These are phyloP conservation scores for Pteropus rufus DNA, from an alignment of 2,797 vertebrate species.

Conservation along the genomic window DNA sequence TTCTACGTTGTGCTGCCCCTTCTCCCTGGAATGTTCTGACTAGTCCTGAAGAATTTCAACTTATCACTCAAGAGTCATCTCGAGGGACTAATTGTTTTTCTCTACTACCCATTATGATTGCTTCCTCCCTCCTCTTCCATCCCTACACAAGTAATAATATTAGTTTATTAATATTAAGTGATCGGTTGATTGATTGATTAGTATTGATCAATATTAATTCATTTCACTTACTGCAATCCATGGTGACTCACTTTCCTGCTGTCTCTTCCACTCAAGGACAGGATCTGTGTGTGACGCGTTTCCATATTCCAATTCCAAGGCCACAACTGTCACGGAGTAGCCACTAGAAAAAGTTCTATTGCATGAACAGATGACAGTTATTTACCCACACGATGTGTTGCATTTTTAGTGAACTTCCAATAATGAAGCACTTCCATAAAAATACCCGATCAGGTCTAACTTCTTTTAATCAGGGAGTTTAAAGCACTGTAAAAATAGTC, in stretches of 20 bases:
- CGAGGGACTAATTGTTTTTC: not conserved
- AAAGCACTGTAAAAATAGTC: not conserved
- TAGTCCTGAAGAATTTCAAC: not conserved
- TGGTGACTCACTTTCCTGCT: not conserved
- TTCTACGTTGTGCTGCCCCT: accelerated
- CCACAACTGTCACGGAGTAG: accelerated
- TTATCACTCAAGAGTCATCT: not conserved
- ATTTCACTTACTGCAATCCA: not conserved
- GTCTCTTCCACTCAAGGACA: not conserved
- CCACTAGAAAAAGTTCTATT: not conserved
- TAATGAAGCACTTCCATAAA: not conserved
- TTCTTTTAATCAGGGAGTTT: not conserved
- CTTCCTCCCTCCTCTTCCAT: not conserved
- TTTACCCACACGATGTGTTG: not conserved
- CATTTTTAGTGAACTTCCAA: not conserved
- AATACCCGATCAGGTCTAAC: not conserved
- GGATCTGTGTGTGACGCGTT: accelerated
- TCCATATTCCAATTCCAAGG: accelerated
- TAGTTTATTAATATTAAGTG: not conserved
- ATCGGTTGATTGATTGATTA: not conserved
- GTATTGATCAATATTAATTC: not conserved
- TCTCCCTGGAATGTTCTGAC: not conserved
- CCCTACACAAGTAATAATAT: not conserved
- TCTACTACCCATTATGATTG: accelerated
- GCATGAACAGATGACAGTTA: not conserved